Evolutionary conservation across 2,113 vertebrate genomes (phyloP), one percentile per base, ranked within the genome.

Genomic region (Rhinopomastus cyanomelas): DNA sequence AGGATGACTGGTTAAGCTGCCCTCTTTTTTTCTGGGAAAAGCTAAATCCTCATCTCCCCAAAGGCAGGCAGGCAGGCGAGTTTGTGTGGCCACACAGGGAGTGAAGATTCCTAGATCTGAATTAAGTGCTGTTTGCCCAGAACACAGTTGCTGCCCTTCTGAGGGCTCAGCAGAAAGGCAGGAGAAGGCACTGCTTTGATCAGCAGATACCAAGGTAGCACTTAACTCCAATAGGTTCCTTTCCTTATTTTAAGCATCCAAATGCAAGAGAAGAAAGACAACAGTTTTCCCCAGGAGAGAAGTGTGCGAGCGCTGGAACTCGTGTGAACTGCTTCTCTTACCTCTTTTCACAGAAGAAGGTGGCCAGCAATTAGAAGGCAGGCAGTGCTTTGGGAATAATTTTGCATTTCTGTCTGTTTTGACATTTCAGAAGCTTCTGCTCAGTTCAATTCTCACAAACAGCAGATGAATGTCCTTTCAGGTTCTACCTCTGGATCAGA

Each of bases 321-420:
- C 32, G 26, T 4, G 13, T 14, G 26, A 88, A 32, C 51, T 27
- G 25, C 52, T 77, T 73, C 64, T 84, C 30, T 72, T 65, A 8
- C 27, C 62, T 89, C 42, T 68, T 84, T 83, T 66, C 62, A 85
- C 8, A 7, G 89, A 89, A 77, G 42, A n/a, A 69, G 23, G 16
- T 27, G 42, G 67, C 52, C 55, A 55, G 66, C 71, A 93, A 91
- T 88, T 85, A 95, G 46, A 32, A 90, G 20, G 14, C 34, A 90
- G 48, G 37, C 26, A 84, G 66, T 0, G 0, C 71, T 88, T 62
- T n/a, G 37, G 81, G 86, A 86, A 73, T 92, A 80, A 90, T 84
- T 68, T 80, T 67, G 23, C 10, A 3, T 7, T 88, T 93, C 61
- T 75, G 39, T 90, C 44, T 87, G 22, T n/a, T 84, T 86, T 6